These are phyloP conservation scores for Gracilinanus agilis DNA, from an alignment of 2,113 vertebrate genomes.

Conservation along the genomic window DNA sequence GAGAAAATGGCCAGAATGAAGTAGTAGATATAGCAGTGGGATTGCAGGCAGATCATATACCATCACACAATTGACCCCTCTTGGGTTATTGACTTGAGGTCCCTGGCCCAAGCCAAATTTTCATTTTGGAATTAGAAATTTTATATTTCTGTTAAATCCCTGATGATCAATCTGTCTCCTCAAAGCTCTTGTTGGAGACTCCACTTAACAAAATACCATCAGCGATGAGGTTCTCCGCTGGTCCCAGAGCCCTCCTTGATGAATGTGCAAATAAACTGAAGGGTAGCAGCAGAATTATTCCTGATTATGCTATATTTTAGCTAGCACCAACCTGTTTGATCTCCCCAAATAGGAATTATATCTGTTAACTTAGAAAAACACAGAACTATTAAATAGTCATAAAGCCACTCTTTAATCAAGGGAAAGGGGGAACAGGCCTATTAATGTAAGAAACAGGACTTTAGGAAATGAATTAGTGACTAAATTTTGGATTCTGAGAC, in stretches of 20 bases:
- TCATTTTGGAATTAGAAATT: background rate
- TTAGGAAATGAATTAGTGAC: background rate
- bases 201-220: background rate
- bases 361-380: too few relatives aligned
- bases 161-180: background rate
- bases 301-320: background rate
- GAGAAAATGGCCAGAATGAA: conserved; percentile 1
- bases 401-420: too few relatives aligned
- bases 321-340: background rate
- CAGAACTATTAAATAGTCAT: too few relatives aligned
- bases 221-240: background rate
- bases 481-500: background rate
- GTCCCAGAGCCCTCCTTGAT: background rate
- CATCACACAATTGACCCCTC: background rate
- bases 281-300: background rate
- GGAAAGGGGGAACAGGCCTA: too few relatives aligned
- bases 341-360: background rate
- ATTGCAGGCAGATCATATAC: background rate
- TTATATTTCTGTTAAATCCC: background rate
- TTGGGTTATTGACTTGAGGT: background rate
- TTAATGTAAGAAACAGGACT: background rate
- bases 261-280: background rate
- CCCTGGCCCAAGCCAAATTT: background rate
- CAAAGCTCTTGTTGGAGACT: background rate
- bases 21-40: background rate